Evolutionary conservation across 1,140 invertebrate genomes (phyloP).

Genomic region (Ostrea edulis): DNA sequence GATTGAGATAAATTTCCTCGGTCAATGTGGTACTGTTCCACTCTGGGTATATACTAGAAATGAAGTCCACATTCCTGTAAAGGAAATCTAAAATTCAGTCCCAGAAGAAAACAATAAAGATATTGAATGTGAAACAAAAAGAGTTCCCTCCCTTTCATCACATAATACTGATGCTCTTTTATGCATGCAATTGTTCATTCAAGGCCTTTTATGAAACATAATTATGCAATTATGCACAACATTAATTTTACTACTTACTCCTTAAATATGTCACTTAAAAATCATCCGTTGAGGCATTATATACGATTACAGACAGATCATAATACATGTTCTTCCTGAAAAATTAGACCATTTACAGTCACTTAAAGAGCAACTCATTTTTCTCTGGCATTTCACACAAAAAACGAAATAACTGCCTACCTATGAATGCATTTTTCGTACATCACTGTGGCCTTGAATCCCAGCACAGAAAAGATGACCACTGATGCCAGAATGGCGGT

Average conservation of each 20-base stretch:
- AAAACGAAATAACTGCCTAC: slow-evolving; percentile 22
- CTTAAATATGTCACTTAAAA: background rate
- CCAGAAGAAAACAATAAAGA: background rate
- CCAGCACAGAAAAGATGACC: slow-evolving; percentile 96
- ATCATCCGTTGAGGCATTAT: too few relatives aligned
- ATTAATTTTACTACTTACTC: background rate
- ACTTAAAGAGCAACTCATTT: background rate
- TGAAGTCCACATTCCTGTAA: slow-evolving; percentile 52
- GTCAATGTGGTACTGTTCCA: slow-evolving; percentile 58
- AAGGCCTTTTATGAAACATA: background rate
- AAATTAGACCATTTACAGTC: background rate
- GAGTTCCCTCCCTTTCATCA: background rate
- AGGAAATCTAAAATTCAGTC: background rate
- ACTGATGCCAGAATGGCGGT: slow-evolving; percentile 98
- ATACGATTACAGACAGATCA: background rate
- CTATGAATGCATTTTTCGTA: slow-evolving; percentile 67
- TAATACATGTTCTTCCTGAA: background rate
- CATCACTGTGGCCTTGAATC: slow-evolving; percentile 90
- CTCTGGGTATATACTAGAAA: slow-evolving; percentile 55
- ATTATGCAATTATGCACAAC: background rate
- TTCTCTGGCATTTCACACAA: background rate
- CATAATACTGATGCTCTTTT: background rate
- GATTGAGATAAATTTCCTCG: slow-evolving; percentile 53
- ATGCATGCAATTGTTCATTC: background rate
- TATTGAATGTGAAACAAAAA: too few relatives aligned